Evolutionary conservation across 2,113 vertebrate species (phyloP).

Genomic region (Lucifuga dentata): DNA sequence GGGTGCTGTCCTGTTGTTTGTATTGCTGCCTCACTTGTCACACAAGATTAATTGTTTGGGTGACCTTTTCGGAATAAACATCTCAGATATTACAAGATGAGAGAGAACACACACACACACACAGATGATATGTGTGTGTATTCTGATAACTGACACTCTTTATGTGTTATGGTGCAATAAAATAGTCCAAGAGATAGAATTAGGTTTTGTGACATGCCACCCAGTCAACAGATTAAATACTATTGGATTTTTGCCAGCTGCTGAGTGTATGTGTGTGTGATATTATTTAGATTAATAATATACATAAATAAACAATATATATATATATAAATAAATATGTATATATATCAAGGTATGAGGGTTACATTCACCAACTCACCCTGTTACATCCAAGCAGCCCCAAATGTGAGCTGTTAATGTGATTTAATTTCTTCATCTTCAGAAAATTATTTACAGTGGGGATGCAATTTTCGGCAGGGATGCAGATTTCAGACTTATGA

Average conservation of each 20-base stretch:
- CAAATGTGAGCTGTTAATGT: no score
- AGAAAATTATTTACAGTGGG: no score
- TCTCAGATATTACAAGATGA: slow-evolving; percentile 53
- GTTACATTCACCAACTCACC: no score
- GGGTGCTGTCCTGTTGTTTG: slow-evolving; percentile 60
- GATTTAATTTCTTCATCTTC: no score
- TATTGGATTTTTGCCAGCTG: slow-evolving; percentile 11
- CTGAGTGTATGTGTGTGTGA: not conserved
- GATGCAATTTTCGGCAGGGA: no score
- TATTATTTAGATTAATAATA: slow-evolving; percentile 1
- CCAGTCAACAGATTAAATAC: slow-evolving; percentile 35
- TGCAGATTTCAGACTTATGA: no score
- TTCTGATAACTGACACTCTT: slow-evolving; percentile 24
- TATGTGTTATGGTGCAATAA: slow-evolving; percentile 48
- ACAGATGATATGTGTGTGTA: slow-evolving; percentile 26
- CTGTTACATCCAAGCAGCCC: no score
- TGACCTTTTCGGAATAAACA: slow-evolving; percentile 72
- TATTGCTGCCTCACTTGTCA: slow-evolving; percentile 55
- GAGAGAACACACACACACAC: slow-evolving; percentile 40
- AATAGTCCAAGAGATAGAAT: slow-evolving; percentile 42
- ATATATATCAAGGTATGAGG: no score
- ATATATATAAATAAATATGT: no score
- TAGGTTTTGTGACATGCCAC: slow-evolving; percentile 43
- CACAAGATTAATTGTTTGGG: slow-evolving; percentile 80
- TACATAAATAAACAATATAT: no score